Evolutionary conservation across 2,113 vertebrate genomes (phyloP), one percentile per base, ranked within the genome.

Genomic region (Crypturellus undulatus): DNA sequence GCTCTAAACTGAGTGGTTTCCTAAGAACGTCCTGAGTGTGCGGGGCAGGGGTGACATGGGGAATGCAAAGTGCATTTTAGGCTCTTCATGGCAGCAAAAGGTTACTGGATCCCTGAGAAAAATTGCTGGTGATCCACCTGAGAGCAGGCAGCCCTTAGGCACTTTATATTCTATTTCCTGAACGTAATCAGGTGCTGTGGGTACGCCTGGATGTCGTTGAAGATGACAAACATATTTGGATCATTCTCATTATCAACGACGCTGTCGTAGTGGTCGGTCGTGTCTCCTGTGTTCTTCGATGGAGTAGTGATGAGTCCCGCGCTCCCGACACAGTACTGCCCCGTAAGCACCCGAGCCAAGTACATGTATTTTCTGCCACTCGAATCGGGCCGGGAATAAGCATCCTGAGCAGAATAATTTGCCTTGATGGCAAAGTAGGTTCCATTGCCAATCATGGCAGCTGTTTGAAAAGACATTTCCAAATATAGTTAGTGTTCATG

Each of bases 161-260:
- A 18, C 25, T 65, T 77, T 69, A 60, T 15, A 56, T 32, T 70
- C 92, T 91, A 96, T 12, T 12, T 26, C 64, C 32, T 96, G 88
- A 99, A 99, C 45, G 97, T 98, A 90, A 99, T 99, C 47, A 99
- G 95, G 60, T 99, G 98, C 70, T 99, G 98, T 24, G 99, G 99
- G 88, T 98, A 99, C 8, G 98, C 98, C 30, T 98, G 97, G 77
- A 70, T 94, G 91, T 99, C 98, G 47, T 93, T 96, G 95, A 99
- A 99, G 93, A 99, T 93, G 16, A 98, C 94, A 76, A 98, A 99
- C 85, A 99, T 92, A 3, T 0, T 12, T n/a, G 98, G 98, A 1
- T 1, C 10, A 3, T 0, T 0, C 9, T 8, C 0, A 1, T 97
- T 18, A 81, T 99, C 94, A 34, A 98, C 98, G 12, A 98, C 98